These are phyloP conservation scores for Petaurus breviceps DNA, from an alignment of 2,113 vertebrate genomes.

Conservation along the genomic window DNA sequence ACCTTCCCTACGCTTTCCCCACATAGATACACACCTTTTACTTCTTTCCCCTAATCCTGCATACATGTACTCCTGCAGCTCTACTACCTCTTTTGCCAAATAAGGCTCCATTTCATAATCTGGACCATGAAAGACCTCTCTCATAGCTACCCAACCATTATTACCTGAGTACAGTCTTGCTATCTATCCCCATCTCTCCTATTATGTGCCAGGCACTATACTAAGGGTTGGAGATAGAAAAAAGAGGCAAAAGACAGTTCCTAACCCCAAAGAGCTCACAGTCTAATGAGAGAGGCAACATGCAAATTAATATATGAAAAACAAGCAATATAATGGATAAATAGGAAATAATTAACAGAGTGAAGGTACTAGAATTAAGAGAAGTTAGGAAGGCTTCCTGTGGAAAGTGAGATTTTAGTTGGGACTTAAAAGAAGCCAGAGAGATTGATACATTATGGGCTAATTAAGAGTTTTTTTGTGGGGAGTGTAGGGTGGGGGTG, in stretches of 20 bases:
- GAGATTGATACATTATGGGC: neutral
- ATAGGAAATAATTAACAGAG: neutral
- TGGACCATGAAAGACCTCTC: neutral
- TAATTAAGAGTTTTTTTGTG: neutral
- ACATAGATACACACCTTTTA: neutral
- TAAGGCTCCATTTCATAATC: neutral
- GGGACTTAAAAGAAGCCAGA: neutral
- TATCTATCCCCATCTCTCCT: neutral
- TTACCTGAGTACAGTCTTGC: neutral
- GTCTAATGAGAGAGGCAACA: neutral
- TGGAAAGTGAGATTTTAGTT: neutral
- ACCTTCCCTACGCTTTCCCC: neutral
- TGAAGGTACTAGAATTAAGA: neutral
- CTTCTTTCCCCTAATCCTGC: neutral
- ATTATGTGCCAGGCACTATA: neutral
- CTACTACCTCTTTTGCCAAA: neutral
- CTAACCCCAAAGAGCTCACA: neutral
- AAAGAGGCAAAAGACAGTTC: neutral
- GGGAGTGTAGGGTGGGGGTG: too few species aligned
- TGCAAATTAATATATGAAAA: neutral
- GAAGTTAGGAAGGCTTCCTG: neutral
- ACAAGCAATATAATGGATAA: neutral
- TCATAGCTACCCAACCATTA: neutral
- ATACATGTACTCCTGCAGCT: neutral
- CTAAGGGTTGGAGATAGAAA: neutral